Evolutionary conservation across 2,888 invertebrate species (phyloP), one percentile per base, ranked within the genome.

Genomic region (Cryptocephalus primarius): DNA sequence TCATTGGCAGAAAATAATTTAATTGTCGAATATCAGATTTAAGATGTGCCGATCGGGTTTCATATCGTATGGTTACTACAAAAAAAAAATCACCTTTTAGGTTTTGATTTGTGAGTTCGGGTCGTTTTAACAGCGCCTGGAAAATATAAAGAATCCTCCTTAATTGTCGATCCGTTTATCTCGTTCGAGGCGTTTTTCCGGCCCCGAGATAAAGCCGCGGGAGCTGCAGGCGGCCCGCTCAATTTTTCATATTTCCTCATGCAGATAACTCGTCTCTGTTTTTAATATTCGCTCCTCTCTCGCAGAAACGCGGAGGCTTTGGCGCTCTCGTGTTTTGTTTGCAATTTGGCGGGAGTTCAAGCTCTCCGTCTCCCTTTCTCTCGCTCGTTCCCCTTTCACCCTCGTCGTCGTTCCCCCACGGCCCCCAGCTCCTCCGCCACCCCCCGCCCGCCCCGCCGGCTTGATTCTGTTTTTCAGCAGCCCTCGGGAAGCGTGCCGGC

Each of bases 401-500:
- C 50, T 51, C 53, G 52, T 50, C 49, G 48, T 56, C 57, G 53
- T 55, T 60, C 52, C 36, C 11, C 12, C n/a, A 4, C 36, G 11
- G 36, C 12, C n/a, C 3, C 36, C n/a, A n/a, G n/a, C n/a, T n/a
- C n/a, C n/a, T n/a, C n/a, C n/a, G n/a, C n/a, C n/a, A n/a, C 36
- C 12, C 36, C 12, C 36, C 6, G 4, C 12, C 2, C 36, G 4
- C 12, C 11, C 12, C 12, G 4, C 11, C 71, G 69, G 75, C 54
- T 57, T 59, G 60, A 65, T 63, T 61, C 65, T 65, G 68, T 68
- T 68, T 68, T 68, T 67, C 67, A 74, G 73, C 75, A 73, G 73
- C 75, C 74, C 73, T 61, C 61, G 64, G 65, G 65, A 22, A 63
- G 61, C 61, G 62, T 65, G 75, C 75, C 74, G 74, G 75, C 73